A percentile compares a stretch with the other conserved stretches of the same genome.
Evolutionary conservation across 2,888 invertebrate species (phyloP).

Genomic region (Ophioninae sp.): DNA sequence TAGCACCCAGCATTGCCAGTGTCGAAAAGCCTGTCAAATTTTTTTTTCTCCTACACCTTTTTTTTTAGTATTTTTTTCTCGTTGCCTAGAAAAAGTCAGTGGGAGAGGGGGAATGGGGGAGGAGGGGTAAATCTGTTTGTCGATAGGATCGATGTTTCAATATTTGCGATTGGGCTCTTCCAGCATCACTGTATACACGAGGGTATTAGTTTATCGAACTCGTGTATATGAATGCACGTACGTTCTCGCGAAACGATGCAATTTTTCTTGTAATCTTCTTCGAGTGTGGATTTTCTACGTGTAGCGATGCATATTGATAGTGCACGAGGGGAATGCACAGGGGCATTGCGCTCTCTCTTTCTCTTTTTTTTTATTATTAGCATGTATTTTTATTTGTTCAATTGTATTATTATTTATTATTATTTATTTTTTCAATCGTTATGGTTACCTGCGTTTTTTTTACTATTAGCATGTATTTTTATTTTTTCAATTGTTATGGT

Average conservation of each 20-base stretch:
- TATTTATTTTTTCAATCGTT: no score
- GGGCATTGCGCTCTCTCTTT: no score
- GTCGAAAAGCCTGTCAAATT: background rate
- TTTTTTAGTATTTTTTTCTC: background rate
- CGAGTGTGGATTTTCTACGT: conserved; percentile 36
- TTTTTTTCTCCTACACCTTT: background rate
- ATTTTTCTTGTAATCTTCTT: conserved; percentile 51
- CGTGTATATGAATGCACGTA: background rate
- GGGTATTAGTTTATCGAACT: conserved; percentile 26
- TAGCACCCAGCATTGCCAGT: background rate
- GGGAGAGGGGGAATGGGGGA: background rate
- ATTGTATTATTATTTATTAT: no score
- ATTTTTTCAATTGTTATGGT: no score
- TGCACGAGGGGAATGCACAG: conserved; percentile 46
- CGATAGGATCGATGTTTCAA: conserved; percentile 33
- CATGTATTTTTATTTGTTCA: no score
- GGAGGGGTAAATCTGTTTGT: conserved; percentile 21
- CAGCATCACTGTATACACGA: conserved; percentile 8
- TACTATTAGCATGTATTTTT: no score
- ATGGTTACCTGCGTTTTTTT: no score
- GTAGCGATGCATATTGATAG: conserved; percentile 52
- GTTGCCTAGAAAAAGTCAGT: background rate
- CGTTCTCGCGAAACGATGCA: conserved; percentile 18
- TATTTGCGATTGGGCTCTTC: conserved; percentile 37
- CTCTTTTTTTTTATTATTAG: no score